Conservation (phyloP, 2,113 vertebrate genomes). For the Amazona vittata region DNA sequence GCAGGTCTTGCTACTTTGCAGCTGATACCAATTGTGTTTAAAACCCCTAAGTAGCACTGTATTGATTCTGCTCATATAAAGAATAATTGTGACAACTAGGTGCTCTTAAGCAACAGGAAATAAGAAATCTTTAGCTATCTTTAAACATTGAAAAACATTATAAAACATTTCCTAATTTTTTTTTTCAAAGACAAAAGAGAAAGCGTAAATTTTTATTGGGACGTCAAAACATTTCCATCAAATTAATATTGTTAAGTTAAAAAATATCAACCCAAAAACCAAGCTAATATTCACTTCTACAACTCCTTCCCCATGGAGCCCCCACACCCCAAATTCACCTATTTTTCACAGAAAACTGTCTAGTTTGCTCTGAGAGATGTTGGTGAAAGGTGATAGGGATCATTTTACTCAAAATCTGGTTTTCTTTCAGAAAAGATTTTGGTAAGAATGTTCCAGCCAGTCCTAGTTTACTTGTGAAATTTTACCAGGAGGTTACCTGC, state of each 20-base stretch:
- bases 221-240: neutral
- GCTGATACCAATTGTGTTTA: neutral
- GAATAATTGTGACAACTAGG: neutral
- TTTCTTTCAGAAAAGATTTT: neutral
- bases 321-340: accelerated
- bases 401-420: neutral
- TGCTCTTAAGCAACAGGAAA: neutral
- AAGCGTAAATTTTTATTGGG: accelerated
- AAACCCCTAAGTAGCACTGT: accelerated
- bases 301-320: accelerated
- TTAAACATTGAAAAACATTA: neutral
- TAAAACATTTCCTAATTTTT: neutral
- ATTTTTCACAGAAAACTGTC: neutral
- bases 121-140: neutral
- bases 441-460: neutral
- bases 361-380: neutral
- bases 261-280: neutral
- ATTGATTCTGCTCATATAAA: neutral
- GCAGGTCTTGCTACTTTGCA: neutral
- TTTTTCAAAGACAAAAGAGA: neutral
- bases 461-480: neutral
- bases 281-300: neutral
- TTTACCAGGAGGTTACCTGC: neutral
- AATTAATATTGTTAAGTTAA: neutral
- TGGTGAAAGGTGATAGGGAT: neutral